A percentile compares a stretch with the other conserved stretches of the same genome.
Conservation (phyloP, 2,888 invertebrate genomes). For the Trilocha varians region DNA sequence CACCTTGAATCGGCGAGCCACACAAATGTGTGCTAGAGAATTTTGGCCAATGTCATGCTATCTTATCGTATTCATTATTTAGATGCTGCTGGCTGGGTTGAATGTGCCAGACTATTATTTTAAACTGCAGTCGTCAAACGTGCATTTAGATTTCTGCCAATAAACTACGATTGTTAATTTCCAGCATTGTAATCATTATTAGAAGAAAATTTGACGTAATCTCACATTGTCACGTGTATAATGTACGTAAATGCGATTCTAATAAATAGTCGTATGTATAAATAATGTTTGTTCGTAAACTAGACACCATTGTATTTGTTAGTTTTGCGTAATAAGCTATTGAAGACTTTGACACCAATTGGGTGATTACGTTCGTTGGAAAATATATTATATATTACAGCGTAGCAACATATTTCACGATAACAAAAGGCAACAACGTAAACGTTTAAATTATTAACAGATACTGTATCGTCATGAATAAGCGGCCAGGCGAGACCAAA, state of each 20-base stretch:
- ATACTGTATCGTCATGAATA: constrained; percentile 1
- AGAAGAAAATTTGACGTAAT: too few species aligned
- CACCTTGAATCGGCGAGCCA: constrained; percentile 51
- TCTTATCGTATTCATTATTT: constrained; percentile 26
- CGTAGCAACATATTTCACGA: constrained; percentile 11
- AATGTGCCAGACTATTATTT: constrained; percentile 1
- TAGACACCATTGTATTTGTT: constrained; percentile 2
- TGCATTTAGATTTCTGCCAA: background rate
- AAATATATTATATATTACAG: constrained; percentile 12
- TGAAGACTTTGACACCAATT: constrained; percentile 19
- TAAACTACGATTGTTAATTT: background rate
- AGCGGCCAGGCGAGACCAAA: constrained; percentile 3
- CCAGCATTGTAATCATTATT: background rate
- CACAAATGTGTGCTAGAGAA: constrained; percentile 40
- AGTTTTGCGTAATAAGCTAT: constrained; percentile 5
- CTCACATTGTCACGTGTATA: background rate
- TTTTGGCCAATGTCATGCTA: constrained; percentile 50
- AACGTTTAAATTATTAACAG: constrained; percentile 8
- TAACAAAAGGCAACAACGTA: background rate
- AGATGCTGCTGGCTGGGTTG: constrained; percentile 3
- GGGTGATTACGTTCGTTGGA: constrained; percentile 16
- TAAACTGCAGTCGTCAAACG: background rate
- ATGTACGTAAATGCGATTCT: background rate
- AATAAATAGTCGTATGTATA: background rate
- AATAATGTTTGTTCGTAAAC: background rate